A percentile compares a stretch with the other conserved stretches of the same genome.
Conservation (phyloP, 2,797 vertebrate species). For the Lacerta bilineata region DNA sequence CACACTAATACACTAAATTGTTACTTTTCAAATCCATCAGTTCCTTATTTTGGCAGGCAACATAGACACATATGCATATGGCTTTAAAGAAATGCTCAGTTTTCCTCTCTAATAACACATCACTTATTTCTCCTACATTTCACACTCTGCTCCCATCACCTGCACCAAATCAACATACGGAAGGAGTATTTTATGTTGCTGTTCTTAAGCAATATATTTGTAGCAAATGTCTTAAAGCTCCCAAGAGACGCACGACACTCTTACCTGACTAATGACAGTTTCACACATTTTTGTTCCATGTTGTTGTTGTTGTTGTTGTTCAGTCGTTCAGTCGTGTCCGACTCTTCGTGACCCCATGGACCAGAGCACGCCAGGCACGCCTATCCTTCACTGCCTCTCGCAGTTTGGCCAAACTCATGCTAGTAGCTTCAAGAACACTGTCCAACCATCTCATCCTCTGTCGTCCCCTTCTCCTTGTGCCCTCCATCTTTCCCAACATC, state of each 20-base stretch:
- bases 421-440: too few relatives aligned
- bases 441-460: too few relatives aligned
- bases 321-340: too few relatives aligned
- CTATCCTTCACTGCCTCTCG: too few relatives aligned
- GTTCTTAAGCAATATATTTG: not conserved
- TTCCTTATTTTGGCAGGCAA: slow-evolving; percentile 32
- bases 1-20: not conserved
- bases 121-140: slow-evolving; percentile 8
- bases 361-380: too few relatives aligned
- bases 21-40: slow-evolving; percentile 42
- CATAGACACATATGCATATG: not conserved
- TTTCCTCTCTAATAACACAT: slow-evolving; percentile 32
- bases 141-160: not conserved
- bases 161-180: not conserved
- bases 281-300: not conserved
- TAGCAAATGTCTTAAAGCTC: slow-evolving; percentile 18
- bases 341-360: too few relatives aligned
- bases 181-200: slow-evolving; percentile 13
- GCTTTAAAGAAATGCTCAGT: slow-evolving; percentile 14
- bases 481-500: too few relatives aligned
- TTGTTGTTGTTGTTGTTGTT: too few relatives aligned
- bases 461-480: too few relatives aligned
- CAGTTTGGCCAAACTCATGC: too few relatives aligned
- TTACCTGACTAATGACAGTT: not conserved
- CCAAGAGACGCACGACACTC: not conserved